A percentile compares a stretch with the other conserved stretches of the same genome.
Evolutionary conservation across 1,140 invertebrate genomes (phyloP).

Genomic region (Latrodectus geometricus): DNA sequence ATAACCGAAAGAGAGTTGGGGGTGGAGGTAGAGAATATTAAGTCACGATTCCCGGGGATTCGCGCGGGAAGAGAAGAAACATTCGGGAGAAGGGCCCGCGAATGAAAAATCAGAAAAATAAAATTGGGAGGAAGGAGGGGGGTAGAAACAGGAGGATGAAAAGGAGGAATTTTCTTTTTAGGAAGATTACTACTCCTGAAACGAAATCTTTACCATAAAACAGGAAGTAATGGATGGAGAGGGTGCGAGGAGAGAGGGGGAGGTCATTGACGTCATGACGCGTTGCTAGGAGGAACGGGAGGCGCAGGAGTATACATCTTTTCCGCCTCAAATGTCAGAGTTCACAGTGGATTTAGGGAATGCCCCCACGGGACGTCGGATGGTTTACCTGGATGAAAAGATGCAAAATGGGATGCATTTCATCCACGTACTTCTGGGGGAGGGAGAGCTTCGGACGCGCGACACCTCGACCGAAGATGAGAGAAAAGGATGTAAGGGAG

Average conservation of each 20-base stretch:
- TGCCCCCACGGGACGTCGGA: conserved; percentile 16
- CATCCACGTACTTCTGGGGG: too few species aligned
- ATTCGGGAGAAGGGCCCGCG: too few species aligned
- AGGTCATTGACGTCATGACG: conserved; percentile 32
- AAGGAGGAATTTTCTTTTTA: conserved; percentile 10
- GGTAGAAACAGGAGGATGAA: conserved; percentile 11
- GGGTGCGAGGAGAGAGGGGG: background rate
- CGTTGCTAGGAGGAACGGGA: conserved; percentile 21
- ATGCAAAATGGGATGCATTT: conserved; percentile 4
- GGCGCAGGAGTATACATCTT: background rate
- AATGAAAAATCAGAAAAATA: conserved; percentile 5
- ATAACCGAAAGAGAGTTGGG: background rate
- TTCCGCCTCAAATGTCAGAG: conserved; percentile 51
- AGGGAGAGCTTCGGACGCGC: too few species aligned
- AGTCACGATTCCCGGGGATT: conserved; percentile 15
- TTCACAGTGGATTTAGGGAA: conserved; percentile 46
- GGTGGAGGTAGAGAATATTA: background rate
- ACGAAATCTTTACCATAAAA: conserved; percentile 54
- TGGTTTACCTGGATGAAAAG: conserved; percentile 35
- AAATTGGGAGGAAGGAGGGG: background rate
- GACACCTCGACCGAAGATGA: too few species aligned
- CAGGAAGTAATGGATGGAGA: background rate
- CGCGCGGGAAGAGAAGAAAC: background rate
- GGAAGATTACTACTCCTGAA: conserved; percentile 39
- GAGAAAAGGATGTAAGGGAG: background rate